phyloP scores from a whole-genome alignment of 1,140 invertebrate species.

The Papilio aristodemus region DNA sequence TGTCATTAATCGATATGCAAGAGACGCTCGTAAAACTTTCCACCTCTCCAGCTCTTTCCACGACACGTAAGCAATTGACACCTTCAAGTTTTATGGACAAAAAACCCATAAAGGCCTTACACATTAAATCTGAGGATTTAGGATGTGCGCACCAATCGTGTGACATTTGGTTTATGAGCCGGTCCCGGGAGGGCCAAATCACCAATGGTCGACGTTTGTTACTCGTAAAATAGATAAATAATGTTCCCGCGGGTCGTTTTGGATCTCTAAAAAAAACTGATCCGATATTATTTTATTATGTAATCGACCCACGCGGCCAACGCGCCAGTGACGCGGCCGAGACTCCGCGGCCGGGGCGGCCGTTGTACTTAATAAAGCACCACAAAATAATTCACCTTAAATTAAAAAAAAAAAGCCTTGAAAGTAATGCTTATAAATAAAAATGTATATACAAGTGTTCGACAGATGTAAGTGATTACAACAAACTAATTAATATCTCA shows the following conservation, averaged over 20 bases:
- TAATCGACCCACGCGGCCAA: conserved; percentile 30
- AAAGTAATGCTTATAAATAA: too few relatives aligned
- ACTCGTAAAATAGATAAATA: conserved; percentile 57
- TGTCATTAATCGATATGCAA: conserved; percentile 29
- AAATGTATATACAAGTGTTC: too few relatives aligned
- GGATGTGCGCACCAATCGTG: conserved; percentile 45
- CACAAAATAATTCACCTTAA: too few relatives aligned
- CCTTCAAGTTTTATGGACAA: conserved; percentile 44
- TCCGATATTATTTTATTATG: conserved; percentile 34
- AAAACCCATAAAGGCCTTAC: conserved; percentile 44
- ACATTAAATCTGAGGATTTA: conserved; percentile 47
- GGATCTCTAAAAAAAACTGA: conserved; percentile 32
- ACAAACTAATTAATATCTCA: too few relatives aligned
- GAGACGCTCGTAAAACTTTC: conserved; percentile 27
- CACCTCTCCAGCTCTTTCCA: conserved; percentile 29
- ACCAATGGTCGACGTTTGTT: conserved; percentile 48
- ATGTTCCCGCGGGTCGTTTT: conserved; percentile 39
- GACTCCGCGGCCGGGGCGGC: too few relatives aligned
- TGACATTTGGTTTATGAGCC: conserved; percentile 41
- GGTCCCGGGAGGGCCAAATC: conserved; percentile 44
- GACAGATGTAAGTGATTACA: too few relatives aligned
- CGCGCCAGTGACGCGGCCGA: background rate
- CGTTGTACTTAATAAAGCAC: too few relatives aligned
- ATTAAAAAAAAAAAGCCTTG: too few relatives aligned
- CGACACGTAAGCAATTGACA: conserved; percentile 47